Percentiles rank a stretch among this genome's conserved stretches.
These are phyloP conservation scores for Eustalomyia histrio DNA, from an alignment of 2,888 invertebrate species.

Conservation along the genomic window DNA sequence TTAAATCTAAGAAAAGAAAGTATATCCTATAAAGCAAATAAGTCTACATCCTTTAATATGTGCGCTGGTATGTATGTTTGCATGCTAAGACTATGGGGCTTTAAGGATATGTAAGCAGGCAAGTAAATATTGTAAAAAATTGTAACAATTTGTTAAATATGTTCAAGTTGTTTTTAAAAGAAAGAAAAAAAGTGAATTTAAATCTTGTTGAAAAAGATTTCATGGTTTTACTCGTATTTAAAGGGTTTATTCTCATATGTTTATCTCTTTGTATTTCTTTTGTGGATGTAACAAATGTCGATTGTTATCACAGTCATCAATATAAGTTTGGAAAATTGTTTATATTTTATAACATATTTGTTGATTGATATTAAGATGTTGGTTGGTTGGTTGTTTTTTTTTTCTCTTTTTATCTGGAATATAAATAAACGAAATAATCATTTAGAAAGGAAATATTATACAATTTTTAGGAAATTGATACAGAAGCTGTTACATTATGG, in stretches of 20 bases:
- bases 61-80: background rate
- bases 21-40: constrained; percentile 40
- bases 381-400: background rate
- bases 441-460: constrained; percentile 9
- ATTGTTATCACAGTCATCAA: constrained; percentile 61
- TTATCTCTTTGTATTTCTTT: too few species aligned
- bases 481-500: background rate
- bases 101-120: background rate
- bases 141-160: background rate
- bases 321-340: constrained; percentile 49
- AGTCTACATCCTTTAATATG: constrained; percentile 34
- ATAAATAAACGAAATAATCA: constrained; percentile 9
- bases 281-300: constrained; percentile 49
- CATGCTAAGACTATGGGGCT: background rate
- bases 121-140: background rate
- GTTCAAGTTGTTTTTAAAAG: background rate
- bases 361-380: constrained; percentile 48
- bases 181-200: constrained; percentile 25
- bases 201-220: constrained; percentile 41
- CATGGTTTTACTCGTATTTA: constrained; percentile 28
- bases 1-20: background rate
- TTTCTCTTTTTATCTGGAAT: background rate
- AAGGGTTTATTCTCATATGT: constrained; percentile 37
- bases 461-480: background rate
- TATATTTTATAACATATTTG: constrained; percentile 33